These are phyloP conservation scores for Tubulanus polymorphus DNA, from an alignment of 2,888 invertebrate genomes.

Conservation along the genomic window DNA sequence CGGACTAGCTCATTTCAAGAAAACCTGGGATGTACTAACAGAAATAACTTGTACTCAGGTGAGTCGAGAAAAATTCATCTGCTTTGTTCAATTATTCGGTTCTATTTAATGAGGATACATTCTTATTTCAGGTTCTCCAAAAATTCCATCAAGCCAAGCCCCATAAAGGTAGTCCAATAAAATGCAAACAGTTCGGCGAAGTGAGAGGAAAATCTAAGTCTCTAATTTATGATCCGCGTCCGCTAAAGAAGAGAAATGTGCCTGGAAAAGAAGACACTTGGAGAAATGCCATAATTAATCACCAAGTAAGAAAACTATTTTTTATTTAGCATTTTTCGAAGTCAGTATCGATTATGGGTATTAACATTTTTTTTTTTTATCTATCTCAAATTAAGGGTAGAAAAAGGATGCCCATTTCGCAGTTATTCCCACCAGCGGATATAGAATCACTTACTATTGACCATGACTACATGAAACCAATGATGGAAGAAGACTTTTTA, in stretches of 20 bases:
- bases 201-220: not conserved
- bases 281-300: no score
- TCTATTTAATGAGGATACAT: no score
- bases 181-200: not conserved
- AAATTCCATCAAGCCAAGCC: conserved; percentile 14
- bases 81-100: no score
- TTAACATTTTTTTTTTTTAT: no score
- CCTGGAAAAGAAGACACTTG: not conserved
- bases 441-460: not conserved
- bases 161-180: not conserved
- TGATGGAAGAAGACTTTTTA: not conserved
- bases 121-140: conserved; percentile 5
- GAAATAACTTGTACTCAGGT: no score
- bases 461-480: not conserved
- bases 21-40: no score
- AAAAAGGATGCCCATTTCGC: not conserved
- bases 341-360: no score
- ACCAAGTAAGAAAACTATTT: no score
- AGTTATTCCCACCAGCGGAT: not conserved
- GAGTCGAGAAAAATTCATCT: no score
- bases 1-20: no score
- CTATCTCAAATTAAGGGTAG: no score
- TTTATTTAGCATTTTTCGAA: no score
- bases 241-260: not conserved
- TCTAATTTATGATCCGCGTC: not conserved